Base-by-base conservation (phyloP, 2,888 invertebrate genomes). In the Chalcosyrphus nemorum region DNA sequence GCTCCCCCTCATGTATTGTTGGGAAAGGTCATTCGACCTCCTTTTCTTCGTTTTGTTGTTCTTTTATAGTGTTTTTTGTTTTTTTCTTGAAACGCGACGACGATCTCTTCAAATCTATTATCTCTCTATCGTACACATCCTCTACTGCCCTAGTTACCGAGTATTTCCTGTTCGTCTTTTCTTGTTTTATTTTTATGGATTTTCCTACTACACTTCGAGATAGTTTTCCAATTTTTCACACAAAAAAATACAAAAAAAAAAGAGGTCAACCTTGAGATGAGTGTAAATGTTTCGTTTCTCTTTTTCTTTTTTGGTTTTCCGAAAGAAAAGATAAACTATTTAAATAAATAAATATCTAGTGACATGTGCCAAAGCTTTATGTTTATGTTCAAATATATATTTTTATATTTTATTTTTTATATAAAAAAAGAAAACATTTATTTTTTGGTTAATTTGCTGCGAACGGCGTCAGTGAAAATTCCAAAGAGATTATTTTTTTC, bases 11-110 rank as follows among this genome's bases (percentile, higher is more conserved):
- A n/a, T n/a, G 24, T n/a, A 50, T 54, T 72, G 82, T 82, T 82
- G 72, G 66, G 77, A 82, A 82, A 77, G 82, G 82, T 82, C 82
- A 72, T 72, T 77, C 66, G 82, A 77, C 76, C 59, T 72, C 15
- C n/a, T 68, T 81, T 32, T 32, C 45, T 65, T 52, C n/a, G 2
- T 59, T 72, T 27, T 24, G 21, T 32, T 76, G 61, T 68, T 38
- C 66, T 59, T 65, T 52, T 38, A 7, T 24, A 24, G 24, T 50
- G 9, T 29, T 59, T n/a, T 19, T 54, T 24, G 15, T 15, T 61
- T 61, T 65, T 4, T 65, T 54, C n/a, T 45, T 15, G 52, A 15
- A 17, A 19, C 43, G 50, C 38, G 11, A 13, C 15, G 24, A 15
- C 35, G 61, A 52, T 70, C 41, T 76, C 52, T 65, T 57, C 15